Evolutionary conservation across 2,113 vertebrate species (phyloP), one percentile per base, ranked within the genome.

Genomic region (Tinamus guttatus): DNA sequence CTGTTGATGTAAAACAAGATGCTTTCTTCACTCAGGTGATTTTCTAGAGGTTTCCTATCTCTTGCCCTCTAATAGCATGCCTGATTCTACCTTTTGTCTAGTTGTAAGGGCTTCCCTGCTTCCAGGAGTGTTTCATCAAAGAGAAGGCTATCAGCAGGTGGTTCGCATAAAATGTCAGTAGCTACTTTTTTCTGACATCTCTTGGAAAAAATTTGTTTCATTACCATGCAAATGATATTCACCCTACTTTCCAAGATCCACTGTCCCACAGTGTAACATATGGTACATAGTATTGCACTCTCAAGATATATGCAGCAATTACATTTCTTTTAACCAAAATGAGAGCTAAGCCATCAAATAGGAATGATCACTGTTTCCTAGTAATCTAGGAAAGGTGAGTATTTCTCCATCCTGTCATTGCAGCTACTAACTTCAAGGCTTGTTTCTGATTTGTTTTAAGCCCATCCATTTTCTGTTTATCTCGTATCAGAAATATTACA

Each of bases 211-310:
- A 85, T 90, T 41, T 45, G 24, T 75, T 87, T 94, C 69, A 93
- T 97, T 95, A 91, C 73, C 76, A 88, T 91, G 85, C 92, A 94
- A 94, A 95, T 83, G 24, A 92, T 65, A 81, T 71, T 90, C 84
- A 41, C 40, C 43, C 87, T 83, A 65, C 69, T 82, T 92, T 86
- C 62, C 56, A 88, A 94, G 74, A 73, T 62, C 59, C 68, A 27
- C 22, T 91, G 76, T 93, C 85, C 85, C 76, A 70, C 9, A 0
- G 34, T 34, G 24, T 73, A 89, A 65, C 83, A 90, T 51, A 60
- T n/a, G 85, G 54, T 52, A 65, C 52, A 58, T 38, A 71, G 38
- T 83, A 79, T 0, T 75, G 24, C 51, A 71, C 71, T 84, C 86
- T 51, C 62, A 71, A 75, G 81, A 59, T 85, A 81, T 69, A 74